phyloP scores from a whole-genome alignment of 2,797 vertebrate genomes.

The Pipistrellus pygmaeus region DNA sequence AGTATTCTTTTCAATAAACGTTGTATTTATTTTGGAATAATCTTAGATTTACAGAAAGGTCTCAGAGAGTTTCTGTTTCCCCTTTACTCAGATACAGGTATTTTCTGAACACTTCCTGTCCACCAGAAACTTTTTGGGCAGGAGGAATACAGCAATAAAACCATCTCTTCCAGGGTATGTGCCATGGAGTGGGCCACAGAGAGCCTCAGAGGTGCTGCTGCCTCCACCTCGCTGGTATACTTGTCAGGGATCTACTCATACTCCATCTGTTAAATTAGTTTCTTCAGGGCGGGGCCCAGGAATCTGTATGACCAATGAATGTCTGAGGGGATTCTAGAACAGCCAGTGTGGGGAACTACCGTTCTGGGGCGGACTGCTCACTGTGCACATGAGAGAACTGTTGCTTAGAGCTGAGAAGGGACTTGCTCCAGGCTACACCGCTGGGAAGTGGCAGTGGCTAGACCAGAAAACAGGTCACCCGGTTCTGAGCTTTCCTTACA shows the following conservation, averaged over 20 bases:
- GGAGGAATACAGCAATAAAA: background rate
- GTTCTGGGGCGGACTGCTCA: background rate
- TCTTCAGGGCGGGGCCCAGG: background rate
- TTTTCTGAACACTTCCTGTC: background rate
- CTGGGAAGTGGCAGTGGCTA: background rate
- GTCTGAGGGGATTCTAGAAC: background rate
- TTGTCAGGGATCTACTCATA: background rate
- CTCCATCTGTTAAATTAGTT: background rate
- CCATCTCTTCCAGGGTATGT: background rate
- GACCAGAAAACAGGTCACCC: background rate
- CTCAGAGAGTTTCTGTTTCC: conserved; percentile 11
- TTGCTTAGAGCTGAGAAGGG: background rate
- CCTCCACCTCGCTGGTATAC: background rate
- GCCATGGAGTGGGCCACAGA: background rate
- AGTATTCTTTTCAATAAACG: background rate
- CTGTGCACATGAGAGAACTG: background rate
- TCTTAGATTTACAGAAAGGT: background rate
- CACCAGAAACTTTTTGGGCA: background rate
- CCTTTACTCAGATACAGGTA: background rate
- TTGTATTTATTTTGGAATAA: conserved; percentile 37
- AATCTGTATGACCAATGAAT: background rate
- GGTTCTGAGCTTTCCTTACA: background rate
- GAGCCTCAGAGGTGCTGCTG: background rate
- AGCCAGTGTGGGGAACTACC: background rate
- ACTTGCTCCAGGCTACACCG: background rate